Evolutionary conservation across 2,797 vertebrate species (phyloP).

Genomic region (Squalus acanthias): DNA sequence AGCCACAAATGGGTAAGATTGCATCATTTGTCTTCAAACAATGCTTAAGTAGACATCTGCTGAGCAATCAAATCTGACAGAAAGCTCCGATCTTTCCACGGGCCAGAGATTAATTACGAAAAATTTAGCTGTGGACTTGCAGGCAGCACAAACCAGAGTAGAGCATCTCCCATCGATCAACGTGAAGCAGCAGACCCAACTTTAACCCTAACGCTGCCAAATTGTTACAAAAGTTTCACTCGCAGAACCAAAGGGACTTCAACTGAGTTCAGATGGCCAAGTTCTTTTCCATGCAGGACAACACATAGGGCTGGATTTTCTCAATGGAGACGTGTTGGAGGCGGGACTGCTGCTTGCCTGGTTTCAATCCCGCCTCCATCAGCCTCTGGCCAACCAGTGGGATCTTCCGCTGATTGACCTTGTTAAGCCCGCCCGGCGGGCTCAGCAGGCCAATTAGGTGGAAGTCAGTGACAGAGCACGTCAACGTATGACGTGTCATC

Average conservation of each 20-base stretch:
- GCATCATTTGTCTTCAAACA: not conserved
- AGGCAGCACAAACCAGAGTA: not conserved
- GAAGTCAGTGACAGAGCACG: too few species aligned
- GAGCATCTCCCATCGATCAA: not conserved
- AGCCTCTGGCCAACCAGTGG: too few species aligned
- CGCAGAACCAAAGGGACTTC: not conserved
- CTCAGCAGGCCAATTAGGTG: too few species aligned
- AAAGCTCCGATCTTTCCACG: not conserved
- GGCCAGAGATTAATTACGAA: not conserved
- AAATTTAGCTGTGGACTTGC: too few species aligned
- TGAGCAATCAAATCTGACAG: not conserved
- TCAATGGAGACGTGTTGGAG: too few species aligned
- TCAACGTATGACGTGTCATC: too few species aligned
- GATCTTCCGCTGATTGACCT: too few species aligned
- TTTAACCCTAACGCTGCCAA: too few species aligned
- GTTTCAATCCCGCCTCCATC: too few species aligned
- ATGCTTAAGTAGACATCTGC: not conserved
- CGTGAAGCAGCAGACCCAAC: not conserved
- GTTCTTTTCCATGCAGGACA: not conserved
- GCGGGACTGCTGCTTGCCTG: too few species aligned
- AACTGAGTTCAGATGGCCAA: not conserved
- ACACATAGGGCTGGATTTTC: not conserved
- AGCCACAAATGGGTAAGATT: not conserved
- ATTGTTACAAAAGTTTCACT: too few species aligned
- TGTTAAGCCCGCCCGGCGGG: too few species aligned